Evolutionary conservation across 2,888 invertebrate genomes (phyloP).

Genomic region (Zhengitettix transpicula): DNA sequence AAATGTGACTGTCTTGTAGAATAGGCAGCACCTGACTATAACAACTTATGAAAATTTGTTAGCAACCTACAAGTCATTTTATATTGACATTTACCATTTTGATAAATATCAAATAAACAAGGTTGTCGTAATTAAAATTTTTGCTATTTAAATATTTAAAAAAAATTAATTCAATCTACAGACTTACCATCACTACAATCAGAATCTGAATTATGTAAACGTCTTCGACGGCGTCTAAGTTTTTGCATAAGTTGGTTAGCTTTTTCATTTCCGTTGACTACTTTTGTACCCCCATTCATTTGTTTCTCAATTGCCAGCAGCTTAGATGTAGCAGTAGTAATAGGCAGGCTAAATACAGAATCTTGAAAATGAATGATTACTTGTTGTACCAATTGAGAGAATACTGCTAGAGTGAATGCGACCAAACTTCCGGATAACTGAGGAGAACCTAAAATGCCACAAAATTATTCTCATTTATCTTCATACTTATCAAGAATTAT

Average conservation of each 20-base stretch:
- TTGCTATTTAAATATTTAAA: too few relatives aligned
- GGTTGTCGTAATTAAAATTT: too few relatives aligned
- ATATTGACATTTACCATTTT: too few relatives aligned
- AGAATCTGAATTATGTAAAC: constrained; percentile 12
- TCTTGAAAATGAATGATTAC: constrained; percentile 25
- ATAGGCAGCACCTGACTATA: too few relatives aligned
- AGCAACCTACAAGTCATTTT: too few relatives aligned
- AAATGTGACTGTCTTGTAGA: too few relatives aligned
- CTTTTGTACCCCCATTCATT: background rate
- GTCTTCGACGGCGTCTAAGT: background rate
- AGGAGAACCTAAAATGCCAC: constrained; percentile 36
- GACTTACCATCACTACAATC: constrained; percentile 17
- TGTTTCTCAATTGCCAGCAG: background rate
- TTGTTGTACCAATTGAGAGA: constrained; percentile 49
- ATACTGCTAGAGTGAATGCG: constrained; percentile 69
- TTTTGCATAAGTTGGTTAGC: background rate
- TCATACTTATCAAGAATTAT: too few relatives aligned
- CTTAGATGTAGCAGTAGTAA: constrained; percentile 18
- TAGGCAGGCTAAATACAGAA: constrained; percentile 26
- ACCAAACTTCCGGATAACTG: constrained; percentile 58
- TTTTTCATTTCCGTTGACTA: background rate
- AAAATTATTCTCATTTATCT: background rate
- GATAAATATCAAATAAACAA: too few relatives aligned
- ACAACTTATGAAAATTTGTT: too few relatives aligned
- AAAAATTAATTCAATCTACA: too few relatives aligned